phyloP scores from a whole-genome alignment of 2,797 vertebrate species.

The Neostethus bicornis region DNA sequence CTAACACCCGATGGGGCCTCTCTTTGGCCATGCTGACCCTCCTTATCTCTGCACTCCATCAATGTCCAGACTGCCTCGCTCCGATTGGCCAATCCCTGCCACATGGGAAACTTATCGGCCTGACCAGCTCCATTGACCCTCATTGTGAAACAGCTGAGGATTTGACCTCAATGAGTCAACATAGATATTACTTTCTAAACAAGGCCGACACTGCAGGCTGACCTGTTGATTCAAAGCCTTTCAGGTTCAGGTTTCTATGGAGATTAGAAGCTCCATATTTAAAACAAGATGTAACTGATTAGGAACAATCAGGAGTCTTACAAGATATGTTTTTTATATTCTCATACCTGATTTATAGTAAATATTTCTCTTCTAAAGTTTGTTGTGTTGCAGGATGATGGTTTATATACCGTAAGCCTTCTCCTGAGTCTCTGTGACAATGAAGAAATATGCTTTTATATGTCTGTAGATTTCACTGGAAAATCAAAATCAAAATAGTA shows the following conservation, averaged over 20 bases:
- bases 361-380: no score
- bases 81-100: conserved; percentile 50
- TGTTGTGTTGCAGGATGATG: no score
- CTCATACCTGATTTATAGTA: no score
- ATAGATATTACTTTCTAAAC: conserved; percentile 61
- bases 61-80: conserved; percentile 54
- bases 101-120: conserved; percentile 64
- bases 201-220: conserved; percentile 32
- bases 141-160: conserved; percentile 61
- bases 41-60: conserved; percentile 73
- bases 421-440: no score
- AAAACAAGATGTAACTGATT: no score
- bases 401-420: no score
- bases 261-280: not conserved
- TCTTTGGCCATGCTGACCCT: conserved; percentile 58
- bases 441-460: no score
- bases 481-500: no score
- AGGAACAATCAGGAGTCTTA: no score
- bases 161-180: conserved; percentile 57
- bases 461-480: no score
- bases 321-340: no score
- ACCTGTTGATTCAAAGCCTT: conserved; percentile 9
- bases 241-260: conserved; percentile 3
- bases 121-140: conserved; percentile 60
- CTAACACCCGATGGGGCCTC: conserved; percentile 45